Conservation (phyloP, 2,888 invertebrate species). For the Deroplatys truncata region DNA sequence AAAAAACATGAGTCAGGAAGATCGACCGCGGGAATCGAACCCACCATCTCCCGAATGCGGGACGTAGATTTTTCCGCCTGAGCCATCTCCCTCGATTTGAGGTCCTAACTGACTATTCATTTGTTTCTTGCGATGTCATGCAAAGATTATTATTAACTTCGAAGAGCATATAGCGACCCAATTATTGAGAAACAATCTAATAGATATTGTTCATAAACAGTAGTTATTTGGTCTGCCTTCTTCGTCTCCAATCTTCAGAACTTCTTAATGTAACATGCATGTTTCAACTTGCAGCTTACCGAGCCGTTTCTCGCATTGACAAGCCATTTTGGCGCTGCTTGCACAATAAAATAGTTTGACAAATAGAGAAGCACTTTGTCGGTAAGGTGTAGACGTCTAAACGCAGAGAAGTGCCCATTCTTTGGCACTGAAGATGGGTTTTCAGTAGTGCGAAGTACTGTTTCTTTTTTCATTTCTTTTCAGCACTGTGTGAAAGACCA, state of each 20-base stretch:
- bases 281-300: neutral
- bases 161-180: too few relatives aligned
- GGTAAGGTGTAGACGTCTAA: neutral
- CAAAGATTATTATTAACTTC: too few relatives aligned
- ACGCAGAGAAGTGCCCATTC: neutral
- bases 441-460: neutral
- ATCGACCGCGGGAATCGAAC: too few relatives aligned
- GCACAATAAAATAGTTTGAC: neutral
- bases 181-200: too few relatives aligned
- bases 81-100: too few relatives aligned
- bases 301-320: neutral
- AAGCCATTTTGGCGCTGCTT: neutral
- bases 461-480: neutral
- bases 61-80: too few relatives aligned
- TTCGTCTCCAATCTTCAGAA: neutral
- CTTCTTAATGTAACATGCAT: neutral
- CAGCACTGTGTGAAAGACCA: neutral
- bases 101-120: too few relatives aligned
- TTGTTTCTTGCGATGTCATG: too few relatives aligned
- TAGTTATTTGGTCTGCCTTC: neutral
- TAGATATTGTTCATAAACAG: too few relatives aligned
- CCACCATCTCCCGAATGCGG: too few relatives aligned
- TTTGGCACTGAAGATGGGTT: neutral
- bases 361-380: neutral
- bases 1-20: too few relatives aligned